Evolutionary conservation across 2,888 invertebrate species (phyloP).

Genomic region (Mythimna lalbum): DNA sequence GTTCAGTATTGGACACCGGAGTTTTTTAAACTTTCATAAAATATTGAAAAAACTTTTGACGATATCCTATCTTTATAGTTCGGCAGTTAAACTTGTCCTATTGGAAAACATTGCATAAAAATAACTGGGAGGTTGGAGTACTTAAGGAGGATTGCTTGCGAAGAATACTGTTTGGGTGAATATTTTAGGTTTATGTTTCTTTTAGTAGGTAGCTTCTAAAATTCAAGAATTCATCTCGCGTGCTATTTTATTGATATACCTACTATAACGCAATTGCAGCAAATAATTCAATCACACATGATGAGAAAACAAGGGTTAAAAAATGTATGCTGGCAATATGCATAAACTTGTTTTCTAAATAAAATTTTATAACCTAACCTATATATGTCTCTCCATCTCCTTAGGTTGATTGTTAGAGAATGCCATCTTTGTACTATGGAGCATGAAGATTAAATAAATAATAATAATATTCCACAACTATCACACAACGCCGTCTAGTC

Average conservation of each 20-base stretch:
- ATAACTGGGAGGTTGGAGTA: constrained; percentile 25
- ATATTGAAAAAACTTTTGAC: constrained; percentile 63
- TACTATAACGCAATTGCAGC: too few relatives aligned
- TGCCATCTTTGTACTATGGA: too few relatives aligned
- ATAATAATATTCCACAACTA: too few relatives aligned
- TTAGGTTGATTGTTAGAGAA: too few relatives aligned
- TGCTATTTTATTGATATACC: too few relatives aligned
- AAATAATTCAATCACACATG: neutral
- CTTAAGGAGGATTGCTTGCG: constrained; percentile 13
- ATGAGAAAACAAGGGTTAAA: too few relatives aligned
- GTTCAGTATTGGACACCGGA: constrained; percentile 58
- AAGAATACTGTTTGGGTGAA: neutral
- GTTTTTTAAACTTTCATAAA: constrained; percentile 55
- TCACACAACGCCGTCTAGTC: too few relatives aligned
- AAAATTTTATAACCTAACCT: too few relatives aligned
- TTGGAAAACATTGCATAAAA: constrained; percentile 49
- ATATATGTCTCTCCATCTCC: too few relatives aligned
- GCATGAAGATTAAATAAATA: too few relatives aligned
- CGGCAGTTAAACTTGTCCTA: constrained; percentile 49
- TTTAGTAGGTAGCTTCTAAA: neutral
- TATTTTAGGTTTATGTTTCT: neutral
- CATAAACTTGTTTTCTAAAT: too few relatives aligned
- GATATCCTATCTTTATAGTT: constrained; percentile 60
- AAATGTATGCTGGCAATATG: too few relatives aligned
- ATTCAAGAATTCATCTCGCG: neutral